Evolutionary conservation across 92 coral and sea anemone genomes (phyloP).

Genomic region (Epizoanthus illoricatus): DNA sequence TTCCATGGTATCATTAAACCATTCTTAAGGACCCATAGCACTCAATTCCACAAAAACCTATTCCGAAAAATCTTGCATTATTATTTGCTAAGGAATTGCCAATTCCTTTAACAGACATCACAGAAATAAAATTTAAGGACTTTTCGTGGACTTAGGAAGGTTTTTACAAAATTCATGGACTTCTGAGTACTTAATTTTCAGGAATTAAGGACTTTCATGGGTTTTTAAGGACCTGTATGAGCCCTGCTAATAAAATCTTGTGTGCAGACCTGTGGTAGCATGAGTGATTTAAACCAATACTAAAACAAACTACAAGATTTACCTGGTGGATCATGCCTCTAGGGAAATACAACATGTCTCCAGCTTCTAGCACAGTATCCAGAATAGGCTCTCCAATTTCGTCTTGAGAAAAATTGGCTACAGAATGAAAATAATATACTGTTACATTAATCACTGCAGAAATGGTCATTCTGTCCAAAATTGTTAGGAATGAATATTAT

Average conservation of each 20-base stretch:
- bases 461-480: background rate
- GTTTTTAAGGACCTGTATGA: background rate
- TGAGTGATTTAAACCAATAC: background rate
- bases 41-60: no score
- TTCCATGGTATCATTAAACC: no score
- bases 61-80: no score
- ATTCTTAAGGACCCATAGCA: no score
- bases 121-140: no score
- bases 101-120: no score
- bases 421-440: background rate
- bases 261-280: background rate
- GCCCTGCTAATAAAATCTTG: background rate
- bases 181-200: no score
- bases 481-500: no score
- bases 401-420: conserved; percentile 82
- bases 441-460: background rate
- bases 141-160: no score
- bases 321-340: conserved; percentile 99
- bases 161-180: no score
- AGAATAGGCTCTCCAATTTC: conserved; percentile 94
- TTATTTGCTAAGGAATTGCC: no score
- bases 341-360: conserved; percentile 94
- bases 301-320: background rate
- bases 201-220: background rate
- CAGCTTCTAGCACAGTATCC: conserved; percentile 87